Evolutionary conservation across 2,888 invertebrate genomes (phyloP).

Genomic region (Chrysina gloriosa): DNA sequence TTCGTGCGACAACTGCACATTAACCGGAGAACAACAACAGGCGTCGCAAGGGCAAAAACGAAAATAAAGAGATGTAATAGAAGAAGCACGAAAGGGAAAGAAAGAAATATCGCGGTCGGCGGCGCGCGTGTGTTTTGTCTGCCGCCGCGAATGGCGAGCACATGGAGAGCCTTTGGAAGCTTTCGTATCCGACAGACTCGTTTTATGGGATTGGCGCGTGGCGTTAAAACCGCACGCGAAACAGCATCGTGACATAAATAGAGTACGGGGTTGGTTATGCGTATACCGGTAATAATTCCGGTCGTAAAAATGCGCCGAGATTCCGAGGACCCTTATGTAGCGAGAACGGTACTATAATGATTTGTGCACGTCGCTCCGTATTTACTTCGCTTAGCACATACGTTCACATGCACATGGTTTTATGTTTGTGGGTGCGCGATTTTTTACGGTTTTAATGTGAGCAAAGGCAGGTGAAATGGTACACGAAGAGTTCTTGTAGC

Average conservation of each 20-base stretch:
- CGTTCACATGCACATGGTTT: neutral
- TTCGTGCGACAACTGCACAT: slow-evolving; percentile 22
- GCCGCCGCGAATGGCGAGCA: slow-evolving; percentile 30
- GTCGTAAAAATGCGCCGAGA: slow-evolving; percentile 49
- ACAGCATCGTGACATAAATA: neutral
- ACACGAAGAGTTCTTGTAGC: neutral
- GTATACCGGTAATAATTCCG: too few species aligned
- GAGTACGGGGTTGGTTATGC: too few species aligned
- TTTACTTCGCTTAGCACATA: too few species aligned
- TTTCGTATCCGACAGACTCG: neutral
- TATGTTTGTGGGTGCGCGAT: slow-evolving; percentile 34
- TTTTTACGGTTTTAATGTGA: slow-evolving; percentile 53
- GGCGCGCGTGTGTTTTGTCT: slow-evolving; percentile 24
- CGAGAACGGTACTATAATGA: neutral
- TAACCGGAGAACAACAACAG: neutral
- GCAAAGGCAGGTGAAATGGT: slow-evolving; percentile 52
- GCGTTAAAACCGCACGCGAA: slow-evolving; percentile 23
- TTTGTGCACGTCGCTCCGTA: slow-evolving; percentile 8
- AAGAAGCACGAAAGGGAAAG: slow-evolving; percentile 2
- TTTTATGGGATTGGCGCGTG: slow-evolving; percentile 34
- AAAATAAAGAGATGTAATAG: neutral
- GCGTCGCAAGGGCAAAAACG: neutral
- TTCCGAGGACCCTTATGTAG: slow-evolving; percentile 24
- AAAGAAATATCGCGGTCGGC: slow-evolving; percentile 19
- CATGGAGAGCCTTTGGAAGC: neutral